Base-by-base conservation (phyloP, 2,113 vertebrate genomes). In the Vanacampus margaritifer region DNA sequence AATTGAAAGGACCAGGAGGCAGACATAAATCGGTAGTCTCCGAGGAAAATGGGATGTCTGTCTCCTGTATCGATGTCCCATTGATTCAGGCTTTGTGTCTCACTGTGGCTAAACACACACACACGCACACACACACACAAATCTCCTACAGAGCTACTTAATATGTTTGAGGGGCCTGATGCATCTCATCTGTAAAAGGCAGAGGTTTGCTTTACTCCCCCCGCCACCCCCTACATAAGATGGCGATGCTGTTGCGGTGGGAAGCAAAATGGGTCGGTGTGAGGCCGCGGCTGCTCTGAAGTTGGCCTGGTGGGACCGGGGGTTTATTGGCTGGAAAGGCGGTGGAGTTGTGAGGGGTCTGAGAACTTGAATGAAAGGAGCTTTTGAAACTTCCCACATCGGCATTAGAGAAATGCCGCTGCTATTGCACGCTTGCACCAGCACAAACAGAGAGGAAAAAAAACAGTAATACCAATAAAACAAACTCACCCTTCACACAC, bases 351-450 rank as follows among this genome's bases (percentile, higher is more conserved):
- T 76, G 28, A 82, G 79, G 89, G 89, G 86, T 84, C 88, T 88
- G 91, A 91, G 92, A 92, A 95, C 93, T 90, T 90, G 85, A 87
- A 89, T 89, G 92, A 93, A 93, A 94, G 93, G 90, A 77, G 84
- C 79, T 91, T 91, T 93, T 88, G 84, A 93, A 95, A 94, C 87
- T 93, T 92, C 90, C 86, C 92, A 93, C 80, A 88, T 87, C 71
- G 78, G 90, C 89, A 91, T 92, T 91, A 91, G 93, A 92, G 86
- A 80, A 84, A 87, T 80, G 88, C 91, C 60, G 87, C 92, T 88
- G 91, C 93, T 90, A 92, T 95, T 95, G 94, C 92, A 91, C 79
- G 67, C 66, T 76, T 76, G 21, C 51, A 46, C 28, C n/a, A 41
- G 53, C 39, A 75, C 3, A 75, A 65, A 73, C 61, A 80, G 71